Evolutionary conservation across 1,140 invertebrate species (phyloP).

Genomic region (Parasteatoda tepidariorum): DNA sequence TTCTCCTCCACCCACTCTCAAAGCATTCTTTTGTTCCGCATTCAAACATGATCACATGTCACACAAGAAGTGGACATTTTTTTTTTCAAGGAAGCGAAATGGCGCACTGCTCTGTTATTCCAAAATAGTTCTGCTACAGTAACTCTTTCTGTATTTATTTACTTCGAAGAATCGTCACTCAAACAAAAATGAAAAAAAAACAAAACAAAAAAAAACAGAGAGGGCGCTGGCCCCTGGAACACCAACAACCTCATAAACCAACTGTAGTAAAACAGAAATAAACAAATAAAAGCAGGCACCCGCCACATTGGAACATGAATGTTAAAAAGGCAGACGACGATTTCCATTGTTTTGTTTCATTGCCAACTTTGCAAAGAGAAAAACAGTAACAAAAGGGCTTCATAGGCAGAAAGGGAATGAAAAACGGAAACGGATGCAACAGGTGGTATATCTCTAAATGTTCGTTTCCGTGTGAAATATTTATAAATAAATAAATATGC

Average conservation of each 20-base stretch:
- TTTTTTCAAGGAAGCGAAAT: neutral
- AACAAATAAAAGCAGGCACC: neutral
- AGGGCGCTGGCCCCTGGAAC: neutral
- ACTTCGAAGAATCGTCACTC: neutral
- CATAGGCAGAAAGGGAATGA: neutral
- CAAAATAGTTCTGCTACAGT: neutral
- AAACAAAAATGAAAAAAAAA: neutral
- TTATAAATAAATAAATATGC: neutral
- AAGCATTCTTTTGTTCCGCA: neutral
- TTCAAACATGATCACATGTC: neutral
- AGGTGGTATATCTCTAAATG: neutral
- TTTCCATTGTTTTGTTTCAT: neutral
- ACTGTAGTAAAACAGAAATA: neutral
- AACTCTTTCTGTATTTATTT: neutral
- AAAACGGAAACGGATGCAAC: neutral
- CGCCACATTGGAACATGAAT: neutral
- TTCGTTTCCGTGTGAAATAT: neutral
- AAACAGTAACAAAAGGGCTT: neutral
- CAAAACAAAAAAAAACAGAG: neutral
- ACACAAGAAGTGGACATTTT: neutral
- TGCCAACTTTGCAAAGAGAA: neutral
- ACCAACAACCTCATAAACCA: neutral
- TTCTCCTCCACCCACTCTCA: too few species aligned
- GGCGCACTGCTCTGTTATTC: neutral
- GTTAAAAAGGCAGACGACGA: neutral